Percentiles rank a stretch among this genome's conserved stretches.
These are phyloP conservation scores for Eupithecia dodoneata DNA, from an alignment of 2,888 invertebrate genomes.

Conservation along the genomic window DNA sequence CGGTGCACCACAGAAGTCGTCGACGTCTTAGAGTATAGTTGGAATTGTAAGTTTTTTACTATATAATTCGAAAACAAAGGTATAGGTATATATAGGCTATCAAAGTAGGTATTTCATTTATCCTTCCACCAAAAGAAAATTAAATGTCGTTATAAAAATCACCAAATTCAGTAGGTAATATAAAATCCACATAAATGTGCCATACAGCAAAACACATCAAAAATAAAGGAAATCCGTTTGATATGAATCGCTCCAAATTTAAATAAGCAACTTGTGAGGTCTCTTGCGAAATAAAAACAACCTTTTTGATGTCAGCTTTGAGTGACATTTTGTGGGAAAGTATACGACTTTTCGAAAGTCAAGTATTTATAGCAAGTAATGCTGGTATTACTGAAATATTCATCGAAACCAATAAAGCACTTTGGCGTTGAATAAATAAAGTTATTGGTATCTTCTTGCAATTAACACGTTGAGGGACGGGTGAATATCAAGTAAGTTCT, in stretches of 20 bases:
- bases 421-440: slow-evolving; percentile 7
- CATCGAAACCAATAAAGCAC: slow-evolving; percentile 22
- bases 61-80: no score
- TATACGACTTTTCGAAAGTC: slow-evolving; percentile 33
- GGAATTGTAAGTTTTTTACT: no score
- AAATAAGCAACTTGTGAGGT: slow-evolving; percentile 45
- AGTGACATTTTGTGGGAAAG: slow-evolving; percentile 40
- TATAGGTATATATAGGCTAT: no score
- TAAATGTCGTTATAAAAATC: not conserved
- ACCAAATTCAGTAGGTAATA: not conserved
- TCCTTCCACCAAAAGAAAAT: not conserved
- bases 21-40: no score
- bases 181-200: slow-evolving; percentile 3
- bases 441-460: not conserved
- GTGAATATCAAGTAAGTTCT: not conserved
- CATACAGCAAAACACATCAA: slow-evolving; percentile 3
- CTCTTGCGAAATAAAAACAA: slow-evolving; percentile 42
- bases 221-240: slow-evolving; percentile 37
- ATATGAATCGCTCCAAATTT: slow-evolving; percentile 41
- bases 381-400: slow-evolving; percentile 25
- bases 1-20: no score
- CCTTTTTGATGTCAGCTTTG: slow-evolving; percentile 43
- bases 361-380: slow-evolving; percentile 9
- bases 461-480: not conserved
- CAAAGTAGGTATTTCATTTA: no score